phyloP scores from a whole-genome alignment of 30 jellyfish, hydroid and myxozoan species.

The Aurelia coerulea region DNA sequence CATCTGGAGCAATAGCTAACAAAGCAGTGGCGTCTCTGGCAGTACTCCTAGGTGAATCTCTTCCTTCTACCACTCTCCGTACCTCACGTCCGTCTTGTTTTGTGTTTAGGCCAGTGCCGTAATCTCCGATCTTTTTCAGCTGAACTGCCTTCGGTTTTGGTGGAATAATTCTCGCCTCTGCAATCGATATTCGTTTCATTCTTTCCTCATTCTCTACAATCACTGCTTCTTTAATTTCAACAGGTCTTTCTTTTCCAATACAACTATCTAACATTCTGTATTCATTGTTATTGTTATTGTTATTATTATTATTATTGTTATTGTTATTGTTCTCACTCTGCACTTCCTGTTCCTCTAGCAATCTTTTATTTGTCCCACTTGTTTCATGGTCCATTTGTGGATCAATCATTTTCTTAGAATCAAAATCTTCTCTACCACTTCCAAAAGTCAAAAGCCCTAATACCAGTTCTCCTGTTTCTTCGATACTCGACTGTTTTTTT shows the following conservation, averaged over 20 bases:
- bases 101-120: background rate
- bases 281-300: background rate
- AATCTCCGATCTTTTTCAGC: background rate
- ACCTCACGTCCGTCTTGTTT: background rate
- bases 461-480: too few species aligned
- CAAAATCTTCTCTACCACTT: too few species aligned
- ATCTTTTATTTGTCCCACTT: too few species aligned
- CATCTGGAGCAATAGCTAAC: background rate
- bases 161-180: conserved; percentile 43
- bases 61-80: background rate
- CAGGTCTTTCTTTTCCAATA: background rate
- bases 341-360: too few species aligned
- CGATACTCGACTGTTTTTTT: too few species aligned
- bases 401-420: too few species aligned
- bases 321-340: too few species aligned
- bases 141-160: conserved; percentile 27
- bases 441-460: too few species aligned
- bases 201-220: conserved; percentile 7
- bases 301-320: too few species aligned
- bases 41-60: background rate
- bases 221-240: conserved; percentile 23
- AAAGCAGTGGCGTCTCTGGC: background rate
- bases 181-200: conserved; percentile 9
- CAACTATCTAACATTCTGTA: background rate
- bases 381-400: too few species aligned